Conservation (phyloP, 2,113 vertebrate species). For the Mustelus asterias region DNA sequence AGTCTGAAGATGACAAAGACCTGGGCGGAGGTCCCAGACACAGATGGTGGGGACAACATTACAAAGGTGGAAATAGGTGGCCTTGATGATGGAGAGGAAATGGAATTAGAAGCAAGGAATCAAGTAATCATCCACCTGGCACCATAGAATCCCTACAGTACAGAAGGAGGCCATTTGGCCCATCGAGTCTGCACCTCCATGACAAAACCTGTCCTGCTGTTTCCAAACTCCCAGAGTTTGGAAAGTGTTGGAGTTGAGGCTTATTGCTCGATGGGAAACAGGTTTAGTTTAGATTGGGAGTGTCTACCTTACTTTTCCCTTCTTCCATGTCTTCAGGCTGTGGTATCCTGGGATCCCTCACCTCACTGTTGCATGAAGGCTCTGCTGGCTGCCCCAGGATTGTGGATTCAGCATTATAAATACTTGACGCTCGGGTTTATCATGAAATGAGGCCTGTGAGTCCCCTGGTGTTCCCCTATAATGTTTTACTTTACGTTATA, state of each 20-base stretch:
- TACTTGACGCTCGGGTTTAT: not conserved
- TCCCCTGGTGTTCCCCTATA: not conserved
- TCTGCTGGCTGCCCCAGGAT: not conserved
- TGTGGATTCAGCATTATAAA: not conserved
- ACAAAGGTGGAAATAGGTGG: not conserved
- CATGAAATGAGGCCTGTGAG: not conserved
- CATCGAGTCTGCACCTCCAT: no score
- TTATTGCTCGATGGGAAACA: not conserved
- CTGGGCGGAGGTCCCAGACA: not conserved
- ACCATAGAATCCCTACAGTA: not conserved
- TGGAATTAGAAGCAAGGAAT: not conserved
- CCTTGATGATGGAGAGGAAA: not conserved
- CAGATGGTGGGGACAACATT: not conserved
- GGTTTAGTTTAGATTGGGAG: not conserved
- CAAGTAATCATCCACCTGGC: not conserved
- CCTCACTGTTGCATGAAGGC: no score
- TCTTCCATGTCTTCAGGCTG: not conserved
- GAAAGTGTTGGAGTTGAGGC: not conserved
- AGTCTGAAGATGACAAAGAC: no score
- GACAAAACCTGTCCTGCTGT: not conserved
- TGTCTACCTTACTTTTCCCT: not conserved
- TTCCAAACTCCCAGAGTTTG: not conserved
- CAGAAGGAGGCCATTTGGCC: no score
- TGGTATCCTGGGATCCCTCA: not conserved
- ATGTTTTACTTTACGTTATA: not conserved